Conservation (phyloP, 2,888 invertebrate genomes). For the Leucophora obtusa region DNA sequence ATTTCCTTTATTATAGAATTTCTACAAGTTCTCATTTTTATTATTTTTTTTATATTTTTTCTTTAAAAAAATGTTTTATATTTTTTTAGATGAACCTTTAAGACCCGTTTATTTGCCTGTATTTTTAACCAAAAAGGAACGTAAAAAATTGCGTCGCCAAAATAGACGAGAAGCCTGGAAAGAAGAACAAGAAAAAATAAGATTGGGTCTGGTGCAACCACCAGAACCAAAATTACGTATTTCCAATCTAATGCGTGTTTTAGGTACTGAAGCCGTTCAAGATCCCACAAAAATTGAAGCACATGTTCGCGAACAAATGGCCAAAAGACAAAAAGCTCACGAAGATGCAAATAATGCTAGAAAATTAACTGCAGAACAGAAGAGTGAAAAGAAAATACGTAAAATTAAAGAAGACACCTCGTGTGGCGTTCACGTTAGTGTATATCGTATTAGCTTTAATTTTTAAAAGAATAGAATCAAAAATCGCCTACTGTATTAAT, state of each 20-base stretch:
- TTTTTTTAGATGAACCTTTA: constrained; percentile 85
- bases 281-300: constrained; percentile 99
- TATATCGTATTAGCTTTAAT: constrained; percentile 97
- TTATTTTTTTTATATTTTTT: too few species aligned
- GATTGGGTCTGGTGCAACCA: constrained; percentile 95
- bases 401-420: constrained; percentile 96
- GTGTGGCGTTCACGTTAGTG: constrained; percentile 92
- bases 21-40: too few species aligned
- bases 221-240: constrained; percentile 97
- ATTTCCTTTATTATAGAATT: too few species aligned
- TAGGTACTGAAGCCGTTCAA: constrained; percentile 98
- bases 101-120: constrained; percentile 94
- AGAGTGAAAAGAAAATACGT: constrained; percentile 91
- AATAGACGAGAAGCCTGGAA: constrained; percentile 98
- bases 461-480: too few species aligned
- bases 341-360: constrained; percentile 96
- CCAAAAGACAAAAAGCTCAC: constrained; percentile 95
- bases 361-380: constrained; percentile 95
- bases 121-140: constrained; percentile 96
- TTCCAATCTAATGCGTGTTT: constrained; percentile 98
- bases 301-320: constrained; percentile 98
- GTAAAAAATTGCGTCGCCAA: constrained; percentile 96
- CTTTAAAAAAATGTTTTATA: too few species aligned
- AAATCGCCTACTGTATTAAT: too few species aligned
- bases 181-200: constrained; percentile 98